Conservation (phyloP, 2,888 invertebrate species). For the Rambutsinella grinnellia region DNA sequence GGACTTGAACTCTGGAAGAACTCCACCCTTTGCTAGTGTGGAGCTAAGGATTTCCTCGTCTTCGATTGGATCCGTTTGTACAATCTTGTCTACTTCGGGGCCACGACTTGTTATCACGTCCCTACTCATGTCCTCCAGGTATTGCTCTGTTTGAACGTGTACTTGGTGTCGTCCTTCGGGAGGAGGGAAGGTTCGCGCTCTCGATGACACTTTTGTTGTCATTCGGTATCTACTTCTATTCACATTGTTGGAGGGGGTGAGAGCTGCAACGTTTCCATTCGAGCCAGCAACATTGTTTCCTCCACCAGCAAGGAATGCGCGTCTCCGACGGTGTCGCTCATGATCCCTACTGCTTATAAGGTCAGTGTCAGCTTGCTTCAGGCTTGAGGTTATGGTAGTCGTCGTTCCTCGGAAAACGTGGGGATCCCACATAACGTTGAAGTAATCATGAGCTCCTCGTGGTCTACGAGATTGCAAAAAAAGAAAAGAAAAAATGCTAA, state of each 20-base stretch:
- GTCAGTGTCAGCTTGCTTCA: conserved; percentile 36
- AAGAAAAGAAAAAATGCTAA: conserved; percentile 5
- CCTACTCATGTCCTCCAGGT: conserved; percentile 79
- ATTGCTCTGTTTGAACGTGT: conserved; percentile 90
- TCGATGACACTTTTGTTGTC: conserved; percentile 50
- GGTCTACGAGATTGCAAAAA: conserved; percentile 63
- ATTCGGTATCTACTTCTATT: conserved; percentile 45
- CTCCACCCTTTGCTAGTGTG: conserved; percentile 75
- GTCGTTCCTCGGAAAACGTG: conserved; percentile 64
- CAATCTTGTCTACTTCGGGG: conserved; percentile 58
- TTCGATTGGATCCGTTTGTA: conserved; percentile 63
- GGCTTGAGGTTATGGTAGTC: conserved; percentile 40
- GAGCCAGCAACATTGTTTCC: not conserved
- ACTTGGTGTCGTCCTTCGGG: conserved; percentile 88
- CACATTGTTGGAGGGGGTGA: conserved; percentile 11
- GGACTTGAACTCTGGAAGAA: conserved; percentile 78
- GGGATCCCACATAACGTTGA: conserved; percentile 65
- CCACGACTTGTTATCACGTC: conserved; percentile 27
- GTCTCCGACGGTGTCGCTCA: conserved; percentile 24
- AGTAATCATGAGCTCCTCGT: conserved; percentile 65
- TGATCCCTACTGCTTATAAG: conserved; percentile 12
- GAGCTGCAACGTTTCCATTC: conserved; percentile 4
- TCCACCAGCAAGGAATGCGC: conserved; percentile 14
- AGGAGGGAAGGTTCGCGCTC: conserved; percentile 72
- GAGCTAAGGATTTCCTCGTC: conserved; percentile 21